phyloP scores from a whole-genome alignment of 2,113 vertebrate genomes.

The Ictalurus punctatus region DNA sequence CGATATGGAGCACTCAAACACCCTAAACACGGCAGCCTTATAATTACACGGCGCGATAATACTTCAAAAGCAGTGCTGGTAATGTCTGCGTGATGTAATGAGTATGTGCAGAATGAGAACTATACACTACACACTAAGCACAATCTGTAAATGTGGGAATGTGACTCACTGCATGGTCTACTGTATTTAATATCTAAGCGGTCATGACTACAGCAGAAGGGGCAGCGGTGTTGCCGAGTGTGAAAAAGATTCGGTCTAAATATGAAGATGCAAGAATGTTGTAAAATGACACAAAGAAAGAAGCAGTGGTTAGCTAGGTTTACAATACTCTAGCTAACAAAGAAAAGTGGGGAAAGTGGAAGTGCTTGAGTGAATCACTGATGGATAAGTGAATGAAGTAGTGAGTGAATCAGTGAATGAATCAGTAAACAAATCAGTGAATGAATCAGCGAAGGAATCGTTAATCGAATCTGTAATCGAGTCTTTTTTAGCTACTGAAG shows the following conservation, averaged over 20 bases:
- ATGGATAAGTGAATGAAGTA: background rate
- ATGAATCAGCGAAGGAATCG: background rate
- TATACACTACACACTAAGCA: no score
- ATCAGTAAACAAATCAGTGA: background rate
- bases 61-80: background rate
- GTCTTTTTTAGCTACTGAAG: background rate
- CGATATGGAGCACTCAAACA: background rate
- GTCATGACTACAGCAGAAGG: background rate
- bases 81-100: constrained; percentile 2
- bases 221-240: background rate
- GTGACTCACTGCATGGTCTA: background rate
- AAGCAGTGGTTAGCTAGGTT: background rate
- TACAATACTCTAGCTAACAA: background rate
- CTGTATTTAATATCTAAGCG: background rate
- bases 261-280: background rate
- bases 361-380: background rate
- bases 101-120: background rate
- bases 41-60: background rate
- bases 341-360: background rate
- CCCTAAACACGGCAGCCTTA: background rate
- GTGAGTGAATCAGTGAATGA: background rate
- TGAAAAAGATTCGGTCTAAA: background rate
- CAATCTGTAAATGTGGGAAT: background rate
- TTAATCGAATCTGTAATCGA: background rate
- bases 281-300: background rate